Conservation (phyloP, 2,113 vertebrate species). For the Rhinichthys klamathensis region DNA sequence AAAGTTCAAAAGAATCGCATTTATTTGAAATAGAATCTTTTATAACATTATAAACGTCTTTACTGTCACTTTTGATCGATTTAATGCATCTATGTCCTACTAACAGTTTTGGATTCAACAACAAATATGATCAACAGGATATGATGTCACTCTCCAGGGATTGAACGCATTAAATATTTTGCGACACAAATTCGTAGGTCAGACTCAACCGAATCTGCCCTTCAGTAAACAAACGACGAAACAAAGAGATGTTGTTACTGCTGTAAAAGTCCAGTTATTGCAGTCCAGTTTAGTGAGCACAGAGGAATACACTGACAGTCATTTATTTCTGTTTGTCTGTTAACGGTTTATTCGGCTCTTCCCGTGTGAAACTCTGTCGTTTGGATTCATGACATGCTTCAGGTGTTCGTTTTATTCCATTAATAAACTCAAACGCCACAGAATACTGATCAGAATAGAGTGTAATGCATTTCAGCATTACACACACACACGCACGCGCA, state of each 20-base stretch:
- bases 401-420: not conserved
- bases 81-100: no score
- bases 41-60: no score
- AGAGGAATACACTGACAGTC: not conserved
- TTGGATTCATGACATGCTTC: not conserved
- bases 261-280: not conserved
- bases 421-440: not conserved
- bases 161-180: no score
- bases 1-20: no score
- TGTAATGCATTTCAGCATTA: not conserved
- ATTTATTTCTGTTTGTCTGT: not conserved
- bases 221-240: no score
- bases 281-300: not conserved
- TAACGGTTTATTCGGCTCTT: not conserved
- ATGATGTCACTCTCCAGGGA: no score
- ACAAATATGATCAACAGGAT: no score
- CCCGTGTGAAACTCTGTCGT: not conserved
- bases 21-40: no score
- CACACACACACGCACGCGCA: not conserved
- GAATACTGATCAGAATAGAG: not conserved
- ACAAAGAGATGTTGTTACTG: not conserved
- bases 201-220: no score
- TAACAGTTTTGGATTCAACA: no score
- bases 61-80: no score
- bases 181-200: no score